Conservation (phyloP, 1,140 invertebrate species). For the Seison nebaliae region DNA sequence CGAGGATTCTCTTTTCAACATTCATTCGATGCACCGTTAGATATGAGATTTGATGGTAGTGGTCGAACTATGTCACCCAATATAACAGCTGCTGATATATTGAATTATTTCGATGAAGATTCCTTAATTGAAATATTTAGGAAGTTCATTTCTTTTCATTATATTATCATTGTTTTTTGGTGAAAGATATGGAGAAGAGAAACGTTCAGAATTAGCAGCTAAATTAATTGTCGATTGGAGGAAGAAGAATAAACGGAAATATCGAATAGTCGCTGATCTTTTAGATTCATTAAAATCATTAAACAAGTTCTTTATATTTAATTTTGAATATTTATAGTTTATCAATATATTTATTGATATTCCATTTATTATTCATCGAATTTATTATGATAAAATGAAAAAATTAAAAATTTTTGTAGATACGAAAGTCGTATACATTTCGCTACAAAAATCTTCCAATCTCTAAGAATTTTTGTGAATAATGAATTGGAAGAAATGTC, state of each 20-base stretch:
- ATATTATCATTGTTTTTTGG: conserved; percentile 57
- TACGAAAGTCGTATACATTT: conserved; percentile 41
- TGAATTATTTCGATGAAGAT: background rate
- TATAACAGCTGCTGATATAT: conserved; percentile 26
- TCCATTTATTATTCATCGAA: conserved; percentile 11
- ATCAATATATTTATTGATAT: conserved; percentile 16
- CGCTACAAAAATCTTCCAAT: conserved; percentile 76
- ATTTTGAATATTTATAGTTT: conserved; percentile 42
- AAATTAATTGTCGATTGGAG: conserved; percentile 54
- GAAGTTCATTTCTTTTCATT: conserved; percentile 39
- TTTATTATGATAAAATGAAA: background rate
- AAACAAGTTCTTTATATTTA: conserved; percentile 48
- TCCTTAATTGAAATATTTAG: background rate
- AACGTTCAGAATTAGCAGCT: conserved; percentile 53
- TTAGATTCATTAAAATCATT: conserved; percentile 51
- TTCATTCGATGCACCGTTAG: conserved; percentile 58
- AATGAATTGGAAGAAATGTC: conserved; percentile 85
- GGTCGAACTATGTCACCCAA: conserved; percentile 70
- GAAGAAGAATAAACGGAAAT: no score
- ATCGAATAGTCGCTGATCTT: conserved; percentile 46
- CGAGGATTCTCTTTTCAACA: conserved; percentile 57
- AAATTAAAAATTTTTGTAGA: background rate
- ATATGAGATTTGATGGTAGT: no score
- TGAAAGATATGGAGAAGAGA: conserved; percentile 66
- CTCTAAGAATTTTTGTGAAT: conserved; percentile 75